A percentile compares a stretch with the other conserved stretches of the same genome.
phyloP scores from a whole-genome alignment of 1,140 invertebrate species.

The Theocolax elegans region DNA sequence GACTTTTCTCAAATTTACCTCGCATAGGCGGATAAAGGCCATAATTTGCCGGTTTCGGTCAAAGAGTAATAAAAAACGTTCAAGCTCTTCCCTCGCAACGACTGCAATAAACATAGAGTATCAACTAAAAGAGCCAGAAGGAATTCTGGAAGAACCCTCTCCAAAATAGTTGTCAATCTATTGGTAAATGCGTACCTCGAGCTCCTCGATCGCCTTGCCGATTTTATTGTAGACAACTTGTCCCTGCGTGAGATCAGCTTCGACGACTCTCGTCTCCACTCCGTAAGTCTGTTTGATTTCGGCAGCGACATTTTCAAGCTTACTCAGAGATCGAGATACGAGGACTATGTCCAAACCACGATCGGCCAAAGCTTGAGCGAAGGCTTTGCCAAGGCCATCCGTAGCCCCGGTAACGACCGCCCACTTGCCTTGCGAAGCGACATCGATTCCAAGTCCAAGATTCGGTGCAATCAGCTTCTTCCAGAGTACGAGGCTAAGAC shows the following conservation, averaged over 20 bases:
- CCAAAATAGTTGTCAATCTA: too few species aligned
- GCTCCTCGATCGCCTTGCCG: conserved; percentile 75
- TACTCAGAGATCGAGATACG: conserved; percentile 85
- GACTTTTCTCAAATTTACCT: too few species aligned
- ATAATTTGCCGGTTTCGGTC: not conserved
- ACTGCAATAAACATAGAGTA: not conserved
- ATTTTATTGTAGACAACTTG: conserved; percentile 82
- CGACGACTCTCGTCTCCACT: conserved; percentile 84
- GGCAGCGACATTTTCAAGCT: conserved; percentile 82
- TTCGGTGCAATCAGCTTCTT: conserved; percentile 60
- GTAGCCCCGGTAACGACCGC: conserved; percentile 90
- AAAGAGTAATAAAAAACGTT: not conserved
- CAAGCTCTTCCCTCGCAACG: not conserved
- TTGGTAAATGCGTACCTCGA: conserved; percentile 71
- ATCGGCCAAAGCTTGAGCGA: conserved; percentile 82
- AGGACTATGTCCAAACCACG: conserved; percentile 88
- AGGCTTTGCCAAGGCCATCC: conserved; percentile 93
- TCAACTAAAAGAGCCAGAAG: too few species aligned
- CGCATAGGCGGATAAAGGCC: not conserved
- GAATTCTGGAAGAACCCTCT: too few species aligned
- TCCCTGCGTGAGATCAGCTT: conserved; percentile 84
- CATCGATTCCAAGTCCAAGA: conserved; percentile 57
- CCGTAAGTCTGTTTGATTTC: conserved; percentile 83
- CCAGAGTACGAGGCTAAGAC: conserved; percentile 53
- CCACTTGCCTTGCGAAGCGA: conserved; percentile 60